Evolutionary conservation across 1,140 invertebrate genomes (phyloP).

Genomic region (Pentalonia nigronervosa): DNA sequence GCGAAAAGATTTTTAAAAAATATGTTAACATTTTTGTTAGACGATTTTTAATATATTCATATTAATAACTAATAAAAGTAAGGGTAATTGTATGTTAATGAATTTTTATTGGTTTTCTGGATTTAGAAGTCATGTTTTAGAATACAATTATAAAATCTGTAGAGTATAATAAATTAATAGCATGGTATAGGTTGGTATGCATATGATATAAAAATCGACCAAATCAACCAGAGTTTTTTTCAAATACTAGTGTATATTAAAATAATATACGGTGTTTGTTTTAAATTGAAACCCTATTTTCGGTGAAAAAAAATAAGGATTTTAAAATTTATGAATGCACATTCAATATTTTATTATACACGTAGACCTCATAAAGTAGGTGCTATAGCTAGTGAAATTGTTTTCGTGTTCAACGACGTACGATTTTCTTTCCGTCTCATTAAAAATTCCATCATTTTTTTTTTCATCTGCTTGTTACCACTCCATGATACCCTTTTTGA

Average conservation of each 20-base stretch:
- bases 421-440: conserved; percentile 24
- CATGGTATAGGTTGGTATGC: no score
- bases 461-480: conserved; percentile 31
- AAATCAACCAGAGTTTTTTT: neutral
- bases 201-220: neutral
- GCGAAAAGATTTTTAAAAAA: neutral
- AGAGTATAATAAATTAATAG: neutral
- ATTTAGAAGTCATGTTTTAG: no score
- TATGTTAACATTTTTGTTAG: neutral
- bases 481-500: conserved; percentile 30
- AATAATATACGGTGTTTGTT: neutral
- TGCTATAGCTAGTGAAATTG: conserved; percentile 18
- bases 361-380: neutral
- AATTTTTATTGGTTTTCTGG: neutral
- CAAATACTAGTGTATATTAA: neutral
- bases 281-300: neutral
- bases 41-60: neutral
- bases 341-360: neutral
- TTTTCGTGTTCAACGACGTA: neutral
- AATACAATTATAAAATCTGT: neutral
- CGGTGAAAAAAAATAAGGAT: neutral
- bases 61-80: neutral
- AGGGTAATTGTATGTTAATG: neutral
- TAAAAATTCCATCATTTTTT: conserved; percentile 41
- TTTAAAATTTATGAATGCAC: conserved; percentile 1